These are phyloP conservation scores for Takifugu rubripes DNA, from an alignment of 2,797 vertebrate species.

Conservation along the genomic window DNA sequence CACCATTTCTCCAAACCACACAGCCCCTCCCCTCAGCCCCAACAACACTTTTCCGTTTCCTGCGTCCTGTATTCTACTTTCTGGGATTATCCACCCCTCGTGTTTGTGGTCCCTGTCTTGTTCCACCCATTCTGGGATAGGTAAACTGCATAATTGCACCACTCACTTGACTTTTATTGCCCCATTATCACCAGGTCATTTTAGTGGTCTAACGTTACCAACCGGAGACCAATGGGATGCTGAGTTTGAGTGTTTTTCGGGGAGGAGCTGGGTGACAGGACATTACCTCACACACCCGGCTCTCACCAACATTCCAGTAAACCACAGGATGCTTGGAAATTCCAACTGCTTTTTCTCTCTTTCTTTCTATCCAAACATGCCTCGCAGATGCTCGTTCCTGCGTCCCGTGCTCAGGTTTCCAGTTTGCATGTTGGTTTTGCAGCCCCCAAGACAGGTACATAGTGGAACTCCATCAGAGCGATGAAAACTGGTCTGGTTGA, in stretches of 20 bases:
- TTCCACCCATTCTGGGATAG: conserved; percentile 51
- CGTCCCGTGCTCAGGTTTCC: conserved; percentile 29
- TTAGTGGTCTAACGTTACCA: conserved; percentile 50
- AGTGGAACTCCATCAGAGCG: no score
- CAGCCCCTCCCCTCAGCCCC: conserved; percentile 53
- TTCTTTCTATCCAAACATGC: conserved; percentile 66
- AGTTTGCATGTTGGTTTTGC: conserved; percentile 4
- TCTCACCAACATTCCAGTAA: conserved; percentile 71
- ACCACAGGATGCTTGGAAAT: conserved; percentile 69
- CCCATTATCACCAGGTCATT: conserved; percentile 44
- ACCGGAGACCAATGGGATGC: conserved; percentile 42
- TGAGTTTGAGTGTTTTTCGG: conserved; percentile 48
- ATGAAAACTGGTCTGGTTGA: no score
- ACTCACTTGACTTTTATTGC: conserved; percentile 51
- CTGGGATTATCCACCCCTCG: conserved; percentile 33
- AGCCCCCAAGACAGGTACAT: background rate
- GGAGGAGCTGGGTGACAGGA: conserved; percentile 67
- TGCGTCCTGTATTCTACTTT: conserved; percentile 51
- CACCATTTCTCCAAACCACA: conserved; percentile 60
- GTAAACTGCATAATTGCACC: conserved; percentile 55
- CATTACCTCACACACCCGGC: conserved; percentile 74
- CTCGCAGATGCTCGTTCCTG: conserved; percentile 70
- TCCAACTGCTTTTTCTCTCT: conserved; percentile 62
- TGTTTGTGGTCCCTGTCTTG: conserved; percentile 34
- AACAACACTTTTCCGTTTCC: conserved; percentile 47